Evolutionary conservation across 37 sponge, comb jelly and placozoan species (phyloP).

Genomic region (Chondrilla cf. caribensis): DNA sequence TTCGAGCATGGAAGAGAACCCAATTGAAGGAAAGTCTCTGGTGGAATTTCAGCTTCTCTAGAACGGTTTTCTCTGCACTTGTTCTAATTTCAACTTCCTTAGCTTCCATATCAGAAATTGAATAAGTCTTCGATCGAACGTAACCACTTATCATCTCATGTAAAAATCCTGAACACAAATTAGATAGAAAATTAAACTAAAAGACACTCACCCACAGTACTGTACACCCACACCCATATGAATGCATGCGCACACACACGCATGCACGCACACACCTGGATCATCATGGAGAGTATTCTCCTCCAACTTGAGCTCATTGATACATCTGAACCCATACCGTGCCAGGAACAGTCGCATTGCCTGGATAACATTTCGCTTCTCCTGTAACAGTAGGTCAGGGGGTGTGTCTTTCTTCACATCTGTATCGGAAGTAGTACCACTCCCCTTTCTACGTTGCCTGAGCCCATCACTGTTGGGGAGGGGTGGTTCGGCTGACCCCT

Average conservation of each 20-base stretch:
- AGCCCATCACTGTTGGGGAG: background rate
- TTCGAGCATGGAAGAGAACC: slow-evolving; percentile 74
- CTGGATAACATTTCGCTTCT: slow-evolving; percentile 55
- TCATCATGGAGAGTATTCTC: slow-evolving; percentile 85
- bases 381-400: slow-evolving; percentile 13
- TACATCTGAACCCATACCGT: slow-evolving; percentile 81
- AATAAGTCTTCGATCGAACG: slow-evolving; percentile 66
- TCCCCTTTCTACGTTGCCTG: background rate
- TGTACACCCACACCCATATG: too few species aligned
- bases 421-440: background rate
- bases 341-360: slow-evolving; percentile 55
- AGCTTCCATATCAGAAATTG: slow-evolving; percentile 68
- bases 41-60: slow-evolving; percentile 20
- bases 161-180: slow-evolving; percentile 53
- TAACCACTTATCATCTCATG: slow-evolving; percentile 75
- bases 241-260: background rate
- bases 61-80: slow-evolving; percentile 51
- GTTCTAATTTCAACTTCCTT: slow-evolving; percentile 55
- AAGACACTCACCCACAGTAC: background rate
- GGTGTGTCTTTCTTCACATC: background rate
- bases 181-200: background rate
- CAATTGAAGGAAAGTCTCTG: slow-evolving; percentile 70
- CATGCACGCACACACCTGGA: slow-evolving; percentile 35
- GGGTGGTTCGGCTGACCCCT: background rate
- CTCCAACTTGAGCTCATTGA: slow-evolving; percentile 84